Conservation (phyloP, 2,113 vertebrate genomes). For the Saccopteryx bilineata region DNA sequence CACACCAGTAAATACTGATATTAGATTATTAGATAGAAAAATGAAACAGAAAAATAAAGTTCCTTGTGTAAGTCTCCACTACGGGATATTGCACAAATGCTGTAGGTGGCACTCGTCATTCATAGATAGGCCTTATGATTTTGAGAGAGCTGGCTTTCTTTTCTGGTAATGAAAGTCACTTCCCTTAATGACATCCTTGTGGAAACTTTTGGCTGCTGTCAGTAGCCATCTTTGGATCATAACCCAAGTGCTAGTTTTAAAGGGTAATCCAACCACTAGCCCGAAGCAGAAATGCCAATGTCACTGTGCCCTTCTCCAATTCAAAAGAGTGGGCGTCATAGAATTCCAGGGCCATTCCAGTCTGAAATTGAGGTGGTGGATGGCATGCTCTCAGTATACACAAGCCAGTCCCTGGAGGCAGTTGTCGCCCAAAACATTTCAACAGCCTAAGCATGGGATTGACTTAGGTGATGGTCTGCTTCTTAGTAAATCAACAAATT, state of each 20-base stretch:
- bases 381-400: constrained; percentile 59
- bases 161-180: constrained; percentile 40
- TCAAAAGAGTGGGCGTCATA: constrained; percentile 63
- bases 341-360: constrained; percentile 45
- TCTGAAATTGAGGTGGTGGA: constrained; percentile 41
- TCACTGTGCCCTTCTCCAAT: constrained; percentile 67
- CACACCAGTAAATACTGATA: background rate
- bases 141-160: background rate
- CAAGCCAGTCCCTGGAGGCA: constrained; percentile 57
- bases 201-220: constrained; percentile 66
- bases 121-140: background rate
- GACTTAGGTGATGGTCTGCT: constrained; percentile 46
- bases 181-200: constrained; percentile 69
- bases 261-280: constrained; percentile 68
- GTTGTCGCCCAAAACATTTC: constrained; percentile 64
- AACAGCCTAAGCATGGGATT: constrained; percentile 50
- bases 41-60: background rate
- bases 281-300: constrained; percentile 69
- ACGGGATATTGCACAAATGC: background rate
- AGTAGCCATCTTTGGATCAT: constrained; percentile 59
- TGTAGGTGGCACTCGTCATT: background rate
- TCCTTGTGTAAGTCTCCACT: background rate
- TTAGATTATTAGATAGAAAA: background rate
- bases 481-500: constrained; percentile 69
- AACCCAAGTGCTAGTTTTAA: constrained; percentile 73